These are phyloP conservation scores for Buathra laborator DNA, from an alignment of 2,888 invertebrate genomes.

Conservation along the genomic window DNA sequence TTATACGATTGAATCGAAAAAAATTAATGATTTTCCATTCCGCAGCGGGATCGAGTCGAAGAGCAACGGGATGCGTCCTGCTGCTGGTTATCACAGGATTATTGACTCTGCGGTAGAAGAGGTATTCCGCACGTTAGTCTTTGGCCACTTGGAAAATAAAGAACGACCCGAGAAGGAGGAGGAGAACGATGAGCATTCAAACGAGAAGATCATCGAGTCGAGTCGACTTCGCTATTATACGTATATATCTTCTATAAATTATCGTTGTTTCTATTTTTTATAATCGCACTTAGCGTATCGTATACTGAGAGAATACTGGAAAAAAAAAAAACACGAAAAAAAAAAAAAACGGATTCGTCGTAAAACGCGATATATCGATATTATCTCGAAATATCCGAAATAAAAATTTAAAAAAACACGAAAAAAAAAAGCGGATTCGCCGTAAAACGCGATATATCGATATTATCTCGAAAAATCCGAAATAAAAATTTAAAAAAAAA, in stretches of 20 bases:
- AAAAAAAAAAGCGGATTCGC: slow-evolving; percentile 32
- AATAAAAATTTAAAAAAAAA: slow-evolving; percentile 1
- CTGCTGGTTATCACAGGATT: slow-evolving; percentile 61
- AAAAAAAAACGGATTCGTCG: slow-evolving; percentile 37
- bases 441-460: slow-evolving; percentile 35
- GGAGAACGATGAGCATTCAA: slow-evolving; percentile 13
- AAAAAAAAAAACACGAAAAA: slow-evolving; percentile 9
- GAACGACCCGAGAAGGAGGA: background rate
- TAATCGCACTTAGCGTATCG: slow-evolving; percentile 68
- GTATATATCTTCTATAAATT: slow-evolving; percentile 66
- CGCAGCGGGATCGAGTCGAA: slow-evolving; percentile 82
- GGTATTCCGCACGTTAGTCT: slow-evolving; percentile 29
- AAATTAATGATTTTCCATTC: slow-evolving; percentile 73
- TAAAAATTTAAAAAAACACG: background rate
- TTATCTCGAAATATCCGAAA: slow-evolving; percentile 46
- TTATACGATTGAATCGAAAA: slow-evolving; percentile 30
- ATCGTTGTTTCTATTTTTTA: slow-evolving; percentile 70
- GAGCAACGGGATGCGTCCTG: slow-evolving; percentile 69
- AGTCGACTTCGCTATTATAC: slow-evolving; percentile 53
- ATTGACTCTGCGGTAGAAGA: slow-evolving; percentile 67
- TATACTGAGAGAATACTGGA: slow-evolving; percentile 64
- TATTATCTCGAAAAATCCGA: slow-evolving; percentile 49
- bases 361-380: slow-evolving; percentile 37
- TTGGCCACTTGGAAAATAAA: slow-evolving; percentile 41
- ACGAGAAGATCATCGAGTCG: slow-evolving; percentile 49